Conservation (phyloP, 2,888 invertebrate genomes). For the Cremastinae sp. region DNA sequence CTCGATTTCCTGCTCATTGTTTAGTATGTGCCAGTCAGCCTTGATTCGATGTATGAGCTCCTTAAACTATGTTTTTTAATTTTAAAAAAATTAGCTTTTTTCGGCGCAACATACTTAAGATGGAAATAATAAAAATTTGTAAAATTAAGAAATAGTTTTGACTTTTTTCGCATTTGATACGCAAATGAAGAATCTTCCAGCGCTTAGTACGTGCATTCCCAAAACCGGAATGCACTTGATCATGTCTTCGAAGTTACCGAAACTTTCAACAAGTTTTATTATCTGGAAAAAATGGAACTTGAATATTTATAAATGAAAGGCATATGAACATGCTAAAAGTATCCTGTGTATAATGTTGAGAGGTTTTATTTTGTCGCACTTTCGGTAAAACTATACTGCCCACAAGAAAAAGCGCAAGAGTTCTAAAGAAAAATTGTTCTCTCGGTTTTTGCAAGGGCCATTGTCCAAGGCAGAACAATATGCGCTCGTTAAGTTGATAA, state of each 20-base stretch:
- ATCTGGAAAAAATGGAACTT: constrained; percentile 23
- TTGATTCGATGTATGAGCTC: constrained; percentile 46
- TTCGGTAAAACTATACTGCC: constrained; percentile 49
- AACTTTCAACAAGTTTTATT: constrained; percentile 44
- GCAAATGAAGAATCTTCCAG: constrained; percentile 46
- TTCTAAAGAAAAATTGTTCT: constrained; percentile 37
- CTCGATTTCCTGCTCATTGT: constrained; percentile 17
- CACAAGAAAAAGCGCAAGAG: constrained; percentile 19
- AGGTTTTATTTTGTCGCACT: constrained; percentile 25
- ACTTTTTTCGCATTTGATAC: constrained; percentile 50
- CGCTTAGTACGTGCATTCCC: constrained; percentile 41
- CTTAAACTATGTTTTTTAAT: constrained; percentile 40
- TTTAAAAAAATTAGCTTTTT: background rate
- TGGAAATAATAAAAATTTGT: background rate
- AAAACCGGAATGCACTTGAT: constrained; percentile 56
- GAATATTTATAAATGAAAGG: background rate
- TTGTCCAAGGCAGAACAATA: constrained; percentile 46
- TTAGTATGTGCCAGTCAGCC: constrained; percentile 25
- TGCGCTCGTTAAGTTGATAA: constrained; percentile 40
- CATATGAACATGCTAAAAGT: background rate
- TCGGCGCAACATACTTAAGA: background rate
- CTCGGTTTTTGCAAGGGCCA: constrained; percentile 52
- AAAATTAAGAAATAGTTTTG: background rate
- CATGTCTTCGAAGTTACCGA: constrained; percentile 45
- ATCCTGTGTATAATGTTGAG: too few species aligned